phyloP scores from a whole-genome alignment of 2,797 vertebrate species.

The Pangasius sanitwongsei region DNA sequence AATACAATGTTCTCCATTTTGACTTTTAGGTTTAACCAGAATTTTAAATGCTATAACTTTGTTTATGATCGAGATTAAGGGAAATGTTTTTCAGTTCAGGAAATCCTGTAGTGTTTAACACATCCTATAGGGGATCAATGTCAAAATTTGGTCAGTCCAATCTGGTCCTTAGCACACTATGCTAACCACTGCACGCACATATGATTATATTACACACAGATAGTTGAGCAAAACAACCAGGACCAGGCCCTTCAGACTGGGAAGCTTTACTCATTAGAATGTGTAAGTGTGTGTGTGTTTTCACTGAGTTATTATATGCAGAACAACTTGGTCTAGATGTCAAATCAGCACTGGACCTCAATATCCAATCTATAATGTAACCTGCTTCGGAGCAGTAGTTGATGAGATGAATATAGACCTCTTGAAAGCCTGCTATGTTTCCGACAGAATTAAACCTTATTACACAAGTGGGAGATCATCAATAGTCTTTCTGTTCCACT shows the following conservation, averaged over 20 bases:
- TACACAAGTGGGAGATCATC: constrained; percentile 17
- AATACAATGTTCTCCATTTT: background rate
- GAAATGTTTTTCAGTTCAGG: background rate
- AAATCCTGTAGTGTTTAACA: background rate
- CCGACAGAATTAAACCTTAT: constrained; percentile 11
- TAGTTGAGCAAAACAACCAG: constrained; percentile 31
- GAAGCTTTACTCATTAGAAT: constrained; percentile 17
- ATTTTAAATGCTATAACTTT: background rate
- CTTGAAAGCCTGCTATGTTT: background rate
- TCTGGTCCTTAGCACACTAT: background rate
- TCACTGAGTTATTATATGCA: background rate
- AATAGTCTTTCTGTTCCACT: constrained; percentile 28
- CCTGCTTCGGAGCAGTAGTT: background rate
- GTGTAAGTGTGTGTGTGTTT: constrained; percentile 13
- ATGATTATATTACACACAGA: constrained; percentile 31
- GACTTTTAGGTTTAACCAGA: background rate
- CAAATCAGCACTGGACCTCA: background rate
- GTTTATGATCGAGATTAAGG: background rate
- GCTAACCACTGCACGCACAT: background rate
- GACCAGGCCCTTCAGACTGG: constrained; percentile 2
- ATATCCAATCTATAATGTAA: background rate
- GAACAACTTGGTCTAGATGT: background rate
- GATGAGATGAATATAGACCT: constrained; percentile 9
- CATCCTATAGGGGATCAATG: background rate
- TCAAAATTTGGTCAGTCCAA: background rate